Evolutionary conservation across 2,113 vertebrate species (phyloP).

Genomic region (Bungarus multicinctus): DNA sequence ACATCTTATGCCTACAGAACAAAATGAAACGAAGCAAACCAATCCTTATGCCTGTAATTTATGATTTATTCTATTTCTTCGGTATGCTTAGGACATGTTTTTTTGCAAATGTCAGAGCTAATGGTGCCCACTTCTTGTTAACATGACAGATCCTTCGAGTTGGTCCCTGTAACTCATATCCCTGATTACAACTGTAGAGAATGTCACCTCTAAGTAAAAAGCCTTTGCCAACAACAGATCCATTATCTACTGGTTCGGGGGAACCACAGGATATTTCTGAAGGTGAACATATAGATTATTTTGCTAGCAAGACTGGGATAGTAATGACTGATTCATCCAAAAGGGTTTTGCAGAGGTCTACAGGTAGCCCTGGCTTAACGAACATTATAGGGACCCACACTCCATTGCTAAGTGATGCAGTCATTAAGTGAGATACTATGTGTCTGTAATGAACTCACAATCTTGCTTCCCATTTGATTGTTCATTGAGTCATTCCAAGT

Average conservation of each 20-base stretch:
- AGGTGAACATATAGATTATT: conserved; percentile 10
- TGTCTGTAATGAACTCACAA: not conserved
- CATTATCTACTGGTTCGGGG: conserved; percentile 56
- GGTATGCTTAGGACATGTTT: not conserved
- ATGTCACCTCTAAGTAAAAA: conserved; percentile 60
- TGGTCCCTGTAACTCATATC: conserved; percentile 65
- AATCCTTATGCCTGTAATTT: conserved; percentile 17
- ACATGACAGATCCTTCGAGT: conserved; percentile 65
- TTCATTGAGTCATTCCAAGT: not conserved
- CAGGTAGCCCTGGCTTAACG: not conserved
- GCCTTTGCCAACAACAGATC: conserved; percentile 50
- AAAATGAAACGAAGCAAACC: conserved; percentile 20
- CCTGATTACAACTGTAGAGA: conserved; percentile 63
- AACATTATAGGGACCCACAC: not conserved
- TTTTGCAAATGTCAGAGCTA: conserved; percentile 36
- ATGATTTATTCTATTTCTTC: not conserved
- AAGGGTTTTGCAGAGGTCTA: not conserved
- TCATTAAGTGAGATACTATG: not conserved
- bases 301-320: too few relatives aligned
- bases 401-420: not conserved
- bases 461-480: not conserved
- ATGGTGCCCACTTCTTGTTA: conserved; percentile 64
- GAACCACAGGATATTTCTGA: conserved; percentile 59
- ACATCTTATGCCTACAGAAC: conserved; percentile 60
- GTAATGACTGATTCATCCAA: not conserved